Evolutionary conservation across 2,888 invertebrate genomes (phyloP).

Genomic region (Myopa testacea): DNA sequence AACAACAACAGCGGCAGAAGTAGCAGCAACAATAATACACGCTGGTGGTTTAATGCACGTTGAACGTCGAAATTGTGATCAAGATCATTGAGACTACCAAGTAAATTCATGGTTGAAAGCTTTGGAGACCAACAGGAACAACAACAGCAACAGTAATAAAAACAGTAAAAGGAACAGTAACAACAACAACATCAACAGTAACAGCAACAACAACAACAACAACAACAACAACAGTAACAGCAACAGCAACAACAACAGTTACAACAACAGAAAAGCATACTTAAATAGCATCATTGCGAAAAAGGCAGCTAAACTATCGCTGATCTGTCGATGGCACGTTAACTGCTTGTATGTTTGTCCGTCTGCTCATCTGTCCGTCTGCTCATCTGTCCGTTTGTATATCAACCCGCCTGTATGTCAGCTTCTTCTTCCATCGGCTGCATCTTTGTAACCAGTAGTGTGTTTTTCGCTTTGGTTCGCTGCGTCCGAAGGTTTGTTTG

Average conservation of each 20-base stretch:
- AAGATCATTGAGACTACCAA: slow-evolving; percentile 53
- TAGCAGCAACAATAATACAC: slow-evolving; percentile 14
- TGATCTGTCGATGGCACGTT: slow-evolving; percentile 38
- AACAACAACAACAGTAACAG: slow-evolving; percentile 32
- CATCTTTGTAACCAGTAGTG: no score
- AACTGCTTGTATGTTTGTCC: slow-evolving; percentile 21
- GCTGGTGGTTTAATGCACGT: slow-evolving; percentile 31
- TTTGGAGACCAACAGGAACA: slow-evolving; percentile 35
- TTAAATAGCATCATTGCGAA: slow-evolving; percentile 16
- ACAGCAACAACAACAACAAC: slow-evolving; percentile 37
- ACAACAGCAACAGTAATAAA: slow-evolving; percentile 33
- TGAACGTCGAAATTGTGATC: slow-evolving; percentile 59
- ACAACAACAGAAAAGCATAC: slow-evolving; percentile 20
- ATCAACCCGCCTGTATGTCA: no score
- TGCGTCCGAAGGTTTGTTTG: slow-evolving; percentile 19
- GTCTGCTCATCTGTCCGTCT: slow-evolving; percentile 11
- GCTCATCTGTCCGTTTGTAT: neutral
- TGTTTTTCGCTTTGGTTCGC: slow-evolving; percentile 17
- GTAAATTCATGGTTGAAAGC: slow-evolving; percentile 34
- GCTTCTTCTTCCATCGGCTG: no score
- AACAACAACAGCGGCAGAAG: slow-evolving; percentile 8
- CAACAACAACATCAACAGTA: slow-evolving; percentile 23
- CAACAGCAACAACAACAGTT: slow-evolving; percentile 34
- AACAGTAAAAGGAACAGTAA: slow-evolving; percentile 31
- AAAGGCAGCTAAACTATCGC: slow-evolving; percentile 32